A percentile compares a stretch with the other conserved stretches of the same genome.
phyloP scores from a whole-genome alignment of 2,888 invertebrate species.

The Lydus trimaculatus region DNA sequence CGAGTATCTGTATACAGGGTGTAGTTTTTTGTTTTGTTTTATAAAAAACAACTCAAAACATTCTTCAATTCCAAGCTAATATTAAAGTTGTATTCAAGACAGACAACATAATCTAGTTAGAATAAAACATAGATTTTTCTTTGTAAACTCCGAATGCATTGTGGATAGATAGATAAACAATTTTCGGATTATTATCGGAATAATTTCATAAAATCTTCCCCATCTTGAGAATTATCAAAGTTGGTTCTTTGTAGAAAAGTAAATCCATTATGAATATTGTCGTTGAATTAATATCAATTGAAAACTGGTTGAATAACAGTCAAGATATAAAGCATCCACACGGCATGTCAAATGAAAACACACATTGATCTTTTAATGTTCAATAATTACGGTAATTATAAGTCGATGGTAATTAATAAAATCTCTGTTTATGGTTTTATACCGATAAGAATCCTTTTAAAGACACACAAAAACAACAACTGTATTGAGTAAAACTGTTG shows the following conservation, averaged over 20 bases:
- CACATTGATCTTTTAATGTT: slow-evolving; percentile 5
- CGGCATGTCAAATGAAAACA: background rate
- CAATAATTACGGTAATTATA: slow-evolving; percentile 15
- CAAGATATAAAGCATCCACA: background rate
- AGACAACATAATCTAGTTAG: background rate
- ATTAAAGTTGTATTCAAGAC: background rate
- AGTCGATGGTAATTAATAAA: slow-evolving; percentile 11
- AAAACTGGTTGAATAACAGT: background rate
- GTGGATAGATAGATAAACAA: background rate
- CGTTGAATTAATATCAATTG: background rate
- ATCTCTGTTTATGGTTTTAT: slow-evolving; percentile 7
- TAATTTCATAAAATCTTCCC: background rate
- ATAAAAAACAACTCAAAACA: background rate
- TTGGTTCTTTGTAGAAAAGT: background rate
- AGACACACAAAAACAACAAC: background rate
- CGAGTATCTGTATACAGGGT: background rate
- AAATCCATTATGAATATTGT: slow-evolving; percentile 3
- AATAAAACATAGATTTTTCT: background rate
- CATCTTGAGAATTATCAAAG: background rate
- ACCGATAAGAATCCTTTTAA: slow-evolving; percentile 2
- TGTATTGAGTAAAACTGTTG: slow-evolving; percentile 20
- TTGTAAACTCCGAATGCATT: background rate
- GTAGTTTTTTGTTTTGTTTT: background rate
- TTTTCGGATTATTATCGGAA: background rate
- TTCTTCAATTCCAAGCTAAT: background rate